Evolutionary conservation across 2,113 vertebrate genomes (phyloP), one percentile per base, ranked within the genome.

Genomic region (Cynopterus brachyotis): DNA sequence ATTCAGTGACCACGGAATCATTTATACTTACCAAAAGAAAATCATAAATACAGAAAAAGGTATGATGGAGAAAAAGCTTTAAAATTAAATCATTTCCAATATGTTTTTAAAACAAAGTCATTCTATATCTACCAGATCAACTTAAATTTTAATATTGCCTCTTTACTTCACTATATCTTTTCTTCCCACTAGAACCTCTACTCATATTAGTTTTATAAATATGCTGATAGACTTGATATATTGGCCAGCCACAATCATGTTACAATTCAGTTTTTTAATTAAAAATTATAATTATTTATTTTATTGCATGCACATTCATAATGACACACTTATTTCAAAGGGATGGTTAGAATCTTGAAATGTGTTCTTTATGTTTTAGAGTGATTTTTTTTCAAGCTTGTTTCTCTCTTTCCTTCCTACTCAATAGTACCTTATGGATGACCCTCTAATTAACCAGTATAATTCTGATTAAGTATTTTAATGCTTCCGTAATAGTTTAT

Each of bases 11-110:
- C 67, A 89, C 76, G 75, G 30, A 57, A 69, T 73, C 82, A 60
- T 93, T 93, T 91, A 82, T 82, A 67, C 20, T 66, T 57, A 72
- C 10, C 20, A 5, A 87, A 92, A 89, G 28, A 15, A 95, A 96
- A 87, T 90, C 32, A 75, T 60, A 87, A 94, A 88, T 76, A 55
- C 64, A 96, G 15, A 76, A 87, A 90, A 12, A 95, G 10, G 37
- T 53, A 76, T 57, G 9, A 53, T 84, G 15, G 16, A 59, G 11
- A 10, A 12, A 37, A 57, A 57, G 72, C 8, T 88, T 97, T 82
- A 94, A 75, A 82, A 88, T 94, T 19, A 87, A 92, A 79, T 57
- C 16, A 91, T n/a, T 86, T 66, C 57, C 1, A 57, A 19, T 82
- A 47, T 35, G 40, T 73, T 60, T 70, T 78, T 69, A 57, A 91